phyloP scores from a whole-genome alignment of 2,797 vertebrate genomes.

The Oreonectes daqikongensis region DNA sequence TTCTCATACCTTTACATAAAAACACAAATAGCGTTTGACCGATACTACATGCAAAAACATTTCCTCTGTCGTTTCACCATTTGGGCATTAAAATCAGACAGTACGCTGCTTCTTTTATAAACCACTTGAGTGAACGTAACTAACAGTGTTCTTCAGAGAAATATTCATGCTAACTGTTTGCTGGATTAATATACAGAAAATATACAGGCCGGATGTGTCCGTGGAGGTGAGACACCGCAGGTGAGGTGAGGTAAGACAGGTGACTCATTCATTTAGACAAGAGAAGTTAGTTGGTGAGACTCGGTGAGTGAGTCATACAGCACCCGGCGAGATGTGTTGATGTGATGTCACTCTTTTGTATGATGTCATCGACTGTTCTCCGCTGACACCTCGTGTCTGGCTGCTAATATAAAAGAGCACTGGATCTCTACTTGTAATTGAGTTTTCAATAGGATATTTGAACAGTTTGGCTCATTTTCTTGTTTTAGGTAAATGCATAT shows the following conservation, averaged over 20 bases:
- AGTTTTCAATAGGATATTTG: too few relatives aligned
- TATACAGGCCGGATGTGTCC: background rate
- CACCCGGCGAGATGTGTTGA: conserved; percentile 31
- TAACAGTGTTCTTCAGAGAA: too few relatives aligned
- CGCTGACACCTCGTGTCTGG: background rate
- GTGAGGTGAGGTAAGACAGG: conserved; percentile 34
- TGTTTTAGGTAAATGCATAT: too few relatives aligned
- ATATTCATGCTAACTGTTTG: too few relatives aligned
- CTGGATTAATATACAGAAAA: too few relatives aligned
- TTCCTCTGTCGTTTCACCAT: conserved; percentile 8
- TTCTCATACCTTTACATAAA: too few relatives aligned
- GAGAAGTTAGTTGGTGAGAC: conserved; percentile 29
- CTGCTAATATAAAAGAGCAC: background rate
- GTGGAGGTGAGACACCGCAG: conserved; percentile 6
- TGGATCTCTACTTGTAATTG: too few relatives aligned
- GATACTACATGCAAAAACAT: conserved; percentile 1
- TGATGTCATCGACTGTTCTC: conserved; percentile 23
- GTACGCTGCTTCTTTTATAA: background rate
- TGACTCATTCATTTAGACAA: conserved; percentile 50
- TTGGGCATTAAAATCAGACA: background rate
- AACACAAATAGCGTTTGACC: background rate
- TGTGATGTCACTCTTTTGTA: background rate
- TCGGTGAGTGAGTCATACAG: conserved; percentile 50
- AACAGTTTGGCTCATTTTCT: too few relatives aligned
- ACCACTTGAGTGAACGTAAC: background rate